Conservation (phyloP, 2,113 vertebrate species). For the Neolamprologus ventralis region DNA sequence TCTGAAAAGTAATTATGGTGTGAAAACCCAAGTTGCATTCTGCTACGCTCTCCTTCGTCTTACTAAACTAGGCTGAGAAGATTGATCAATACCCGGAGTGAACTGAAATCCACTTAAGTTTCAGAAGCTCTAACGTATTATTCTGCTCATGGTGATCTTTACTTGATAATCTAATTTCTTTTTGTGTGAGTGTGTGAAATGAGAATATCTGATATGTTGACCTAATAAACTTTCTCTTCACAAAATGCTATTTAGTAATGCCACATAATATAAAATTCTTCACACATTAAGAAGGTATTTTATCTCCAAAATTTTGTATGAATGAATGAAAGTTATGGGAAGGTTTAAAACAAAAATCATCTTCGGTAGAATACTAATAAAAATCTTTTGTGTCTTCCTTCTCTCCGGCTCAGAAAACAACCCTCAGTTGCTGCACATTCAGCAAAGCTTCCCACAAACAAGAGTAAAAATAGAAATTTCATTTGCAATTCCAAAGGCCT, state of each 20-base stretch:
- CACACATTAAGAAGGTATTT: neutral
- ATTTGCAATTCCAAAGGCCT: slow-evolving; percentile 2
- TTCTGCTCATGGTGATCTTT: neutral
- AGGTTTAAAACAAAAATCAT: neutral
- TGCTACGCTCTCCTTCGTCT: neutral
- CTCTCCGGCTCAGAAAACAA: neutral
- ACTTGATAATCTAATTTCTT: neutral
- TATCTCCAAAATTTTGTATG: neutral
- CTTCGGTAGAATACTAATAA: neutral
- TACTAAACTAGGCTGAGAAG: neutral
- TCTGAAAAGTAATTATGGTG: slow-evolving; percentile 19
- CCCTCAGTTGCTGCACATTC: neutral
- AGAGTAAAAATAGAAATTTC: neutral
- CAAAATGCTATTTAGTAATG: neutral
- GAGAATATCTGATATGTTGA: neutral
- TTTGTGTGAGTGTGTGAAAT: neutral
- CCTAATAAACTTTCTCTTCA: neutral
- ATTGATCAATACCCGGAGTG: neutral
- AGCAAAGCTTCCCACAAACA: neutral
- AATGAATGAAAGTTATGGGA: neutral
- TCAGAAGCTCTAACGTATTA: neutral
- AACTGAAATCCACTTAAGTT: neutral
- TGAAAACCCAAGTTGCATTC: neutral
- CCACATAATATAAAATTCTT: neutral
- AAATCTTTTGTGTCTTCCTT: neutral